Conservation (phyloP, 2,888 invertebrate species). For the Patella caerulea region DNA sequence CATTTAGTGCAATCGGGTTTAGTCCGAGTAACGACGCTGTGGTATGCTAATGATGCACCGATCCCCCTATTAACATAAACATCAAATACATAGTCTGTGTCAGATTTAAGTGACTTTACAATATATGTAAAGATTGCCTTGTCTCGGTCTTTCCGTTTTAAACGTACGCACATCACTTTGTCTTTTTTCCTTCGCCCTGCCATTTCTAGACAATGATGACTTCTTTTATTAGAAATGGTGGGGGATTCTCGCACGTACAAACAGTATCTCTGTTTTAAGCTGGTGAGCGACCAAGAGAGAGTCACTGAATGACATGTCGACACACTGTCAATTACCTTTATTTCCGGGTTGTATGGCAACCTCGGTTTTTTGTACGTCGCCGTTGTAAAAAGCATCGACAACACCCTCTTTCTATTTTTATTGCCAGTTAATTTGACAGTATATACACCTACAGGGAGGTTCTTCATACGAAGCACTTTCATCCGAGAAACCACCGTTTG, state of each 20-base stretch:
- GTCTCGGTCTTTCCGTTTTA: constrained; percentile 33
- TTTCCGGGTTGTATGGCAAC: constrained; percentile 58
- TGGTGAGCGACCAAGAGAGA: constrained; percentile 66
- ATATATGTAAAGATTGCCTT: constrained; percentile 58
- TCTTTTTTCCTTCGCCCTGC: constrained; percentile 38
- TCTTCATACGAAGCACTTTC: constrained; percentile 44
- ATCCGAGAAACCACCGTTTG: constrained; percentile 46
- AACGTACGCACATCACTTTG: constrained; percentile 41
- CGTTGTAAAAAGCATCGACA: constrained; percentile 46
- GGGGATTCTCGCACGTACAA: constrained; percentile 60
- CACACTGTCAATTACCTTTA: constrained; percentile 60
- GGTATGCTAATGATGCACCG: constrained; percentile 59
- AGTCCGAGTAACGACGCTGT: constrained; percentile 61
- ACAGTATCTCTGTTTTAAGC: constrained; percentile 66
- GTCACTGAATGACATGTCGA: constrained; percentile 66
- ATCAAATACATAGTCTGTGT: constrained; percentile 64
- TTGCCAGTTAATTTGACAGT: constrained; percentile 41
- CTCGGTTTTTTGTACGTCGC: constrained; percentile 56
- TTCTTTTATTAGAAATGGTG: constrained; percentile 26
- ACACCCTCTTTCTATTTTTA: constrained; percentile 41
- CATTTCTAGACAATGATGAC: constrained; percentile 45
- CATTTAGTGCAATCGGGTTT: constrained; percentile 37
- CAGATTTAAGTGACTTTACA: constrained; percentile 59
- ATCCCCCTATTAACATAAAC: constrained; percentile 61
- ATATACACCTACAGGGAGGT: constrained; percentile 51